A percentile compares a stretch with the other conserved stretches of the same genome.
Evolutionary conservation across 2,888 invertebrate species (phyloP).

Genomic region (Sialis fuliginosa): DNA sequence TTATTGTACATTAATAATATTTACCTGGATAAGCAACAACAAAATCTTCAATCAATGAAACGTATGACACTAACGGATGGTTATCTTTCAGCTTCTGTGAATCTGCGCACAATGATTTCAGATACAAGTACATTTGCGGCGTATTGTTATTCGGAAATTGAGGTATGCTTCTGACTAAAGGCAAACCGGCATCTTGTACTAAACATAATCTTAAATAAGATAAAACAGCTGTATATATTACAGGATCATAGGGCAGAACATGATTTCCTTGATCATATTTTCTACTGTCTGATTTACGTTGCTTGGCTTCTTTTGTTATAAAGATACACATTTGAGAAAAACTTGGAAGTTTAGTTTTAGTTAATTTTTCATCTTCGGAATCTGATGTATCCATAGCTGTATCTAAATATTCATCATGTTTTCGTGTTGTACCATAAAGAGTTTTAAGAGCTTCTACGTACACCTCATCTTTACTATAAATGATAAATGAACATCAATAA

Average conservation of each 20-base stretch:
- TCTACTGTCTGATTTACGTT: conserved; percentile 20
- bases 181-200: conserved; percentile 41
- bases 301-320: conserved; percentile 46
- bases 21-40: conserved; percentile 49
- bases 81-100: conserved; percentile 24
- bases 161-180: conserved; percentile 29
- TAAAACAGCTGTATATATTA: conserved; percentile 60
- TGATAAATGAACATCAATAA: conserved; percentile 5
- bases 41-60: conserved; percentile 45
- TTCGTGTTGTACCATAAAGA: conserved; percentile 51
- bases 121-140: conserved; percentile 31
- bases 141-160: conserved; percentile 46
- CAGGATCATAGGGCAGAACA: conserved; percentile 50
- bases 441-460: conserved; percentile 53
- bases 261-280: conserved; percentile 38
- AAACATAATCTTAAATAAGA: conserved; percentile 67
- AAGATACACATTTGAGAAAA: conserved; percentile 57
- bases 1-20: no score
- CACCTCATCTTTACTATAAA: conserved; percentile 53
- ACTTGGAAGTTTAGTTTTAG: conserved; percentile 35
- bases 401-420: conserved; percentile 28
- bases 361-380: conserved; percentile 8
- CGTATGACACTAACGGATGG: conserved; percentile 46
- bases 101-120: conserved; percentile 25
- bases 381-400: conserved; percentile 9